Evolutionary conservation across 2,113 vertebrate species (phyloP).

Genomic region (Isichthys henryi): DNA sequence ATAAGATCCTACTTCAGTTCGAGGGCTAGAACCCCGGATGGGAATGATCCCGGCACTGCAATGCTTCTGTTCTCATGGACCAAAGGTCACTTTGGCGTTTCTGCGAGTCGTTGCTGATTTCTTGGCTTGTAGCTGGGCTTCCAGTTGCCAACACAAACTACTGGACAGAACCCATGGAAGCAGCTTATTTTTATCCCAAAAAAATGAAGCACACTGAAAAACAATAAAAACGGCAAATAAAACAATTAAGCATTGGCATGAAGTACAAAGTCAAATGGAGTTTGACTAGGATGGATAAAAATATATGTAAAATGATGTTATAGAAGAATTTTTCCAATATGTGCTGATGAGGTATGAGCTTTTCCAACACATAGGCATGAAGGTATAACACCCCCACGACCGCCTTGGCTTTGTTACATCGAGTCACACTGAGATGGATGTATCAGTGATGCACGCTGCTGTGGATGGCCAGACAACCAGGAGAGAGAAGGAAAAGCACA

Average conservation of each 20-base stretch:
- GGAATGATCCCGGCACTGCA: neutral
- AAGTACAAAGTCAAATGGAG: neutral
- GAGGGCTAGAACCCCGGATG: neutral
- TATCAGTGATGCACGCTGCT: neutral
- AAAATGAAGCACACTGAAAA: neutral
- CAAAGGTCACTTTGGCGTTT: neutral
- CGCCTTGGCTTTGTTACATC: neutral
- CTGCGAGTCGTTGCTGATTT: neutral
- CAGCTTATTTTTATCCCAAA: neutral
- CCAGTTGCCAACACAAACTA: neutral
- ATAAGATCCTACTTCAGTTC: neutral
- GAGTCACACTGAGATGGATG: neutral
- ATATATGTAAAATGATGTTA: neutral
- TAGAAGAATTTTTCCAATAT: neutral
- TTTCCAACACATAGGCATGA: neutral
- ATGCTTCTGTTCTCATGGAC: neutral
- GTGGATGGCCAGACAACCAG: too few species aligned
- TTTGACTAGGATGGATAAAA: neutral
- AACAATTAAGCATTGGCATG: neutral
- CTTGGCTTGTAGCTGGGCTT: neutral
- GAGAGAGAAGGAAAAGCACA: neutral
- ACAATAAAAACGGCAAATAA: neutral
- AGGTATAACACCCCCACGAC: neutral
- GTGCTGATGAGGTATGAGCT: neutral
- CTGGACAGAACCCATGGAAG: neutral